Base-by-base conservation (phyloP, 2,888 invertebrate species). In the Drosophila macrospina region DNA sequence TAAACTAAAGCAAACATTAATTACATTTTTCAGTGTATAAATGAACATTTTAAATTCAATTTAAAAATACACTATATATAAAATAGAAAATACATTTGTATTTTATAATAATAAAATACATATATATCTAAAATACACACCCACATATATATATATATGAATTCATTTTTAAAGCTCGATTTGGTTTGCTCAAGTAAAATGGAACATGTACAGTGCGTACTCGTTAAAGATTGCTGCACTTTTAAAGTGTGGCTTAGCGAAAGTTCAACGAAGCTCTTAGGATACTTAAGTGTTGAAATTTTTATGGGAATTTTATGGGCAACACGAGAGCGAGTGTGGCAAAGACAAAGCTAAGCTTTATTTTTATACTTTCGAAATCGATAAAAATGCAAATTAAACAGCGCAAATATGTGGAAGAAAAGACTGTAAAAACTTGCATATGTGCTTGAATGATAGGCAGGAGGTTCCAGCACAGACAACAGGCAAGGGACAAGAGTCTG, bases 301-400 rank as follows among this genome's bases (percentile, higher is more conserved):
- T 85, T 85, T 85, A 85, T 85, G 84, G 57, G 37, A 42, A 69
- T 85, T 86, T 85, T 88, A 86, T 85, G 89, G 70, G 71, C 39
- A 73, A 69, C 66, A 69, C 65, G 78, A 52, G 28, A 16, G 39
- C 39, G 39, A 68, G 71, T 85, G 65, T 66, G 74, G 71, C 66
- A 64, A 74, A 78, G 74, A 84, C 81, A 81, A 74, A 78, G 85
- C 81, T 87, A 70, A 87, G 86, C 86, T 87, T 59, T 68, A 48
- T 85, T 80, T 77, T 71, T 73, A 75, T 78, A 62, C 74, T 67
- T 74, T 66, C 16, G 16, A 72, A 86, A 86, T 86, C 86, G 82
- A 86, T 86, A 89, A 89, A 86, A 89, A 86, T 86, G 88, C 88
- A 89, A 89, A 86, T 86, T 89, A 89, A 89, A 85, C 75, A 74